Percentiles rank a stretch among this genome's conserved stretches.
These are phyloP conservation scores for Sebastes alutus DNA, from an alignment of 2,797 vertebrate species.

Conservation along the genomic window DNA sequence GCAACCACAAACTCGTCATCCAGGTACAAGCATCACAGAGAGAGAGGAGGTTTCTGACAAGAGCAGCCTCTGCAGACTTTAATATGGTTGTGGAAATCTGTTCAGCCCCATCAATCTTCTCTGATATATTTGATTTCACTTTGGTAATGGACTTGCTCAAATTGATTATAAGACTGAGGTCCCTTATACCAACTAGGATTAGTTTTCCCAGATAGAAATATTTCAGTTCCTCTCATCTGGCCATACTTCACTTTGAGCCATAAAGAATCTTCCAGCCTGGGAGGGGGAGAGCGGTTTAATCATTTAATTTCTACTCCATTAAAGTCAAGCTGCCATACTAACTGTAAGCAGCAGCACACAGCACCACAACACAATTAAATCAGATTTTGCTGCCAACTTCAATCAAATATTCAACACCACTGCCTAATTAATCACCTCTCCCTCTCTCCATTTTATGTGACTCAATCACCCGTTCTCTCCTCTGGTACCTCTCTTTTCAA, in stretches of 20 bases:
- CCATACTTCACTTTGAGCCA: conserved; percentile 33
- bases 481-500: conserved; percentile 7
- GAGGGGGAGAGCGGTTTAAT: conserved; percentile 38
- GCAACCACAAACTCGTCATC: conserved; percentile 85
- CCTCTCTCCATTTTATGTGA: conserved; percentile 9
- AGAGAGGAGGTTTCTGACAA: not conserved
- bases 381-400: conserved; percentile 48
- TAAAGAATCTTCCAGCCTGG: conserved; percentile 47
- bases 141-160: conserved; percentile 35
- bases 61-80: conserved; percentile 15
- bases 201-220: conserved; percentile 57
- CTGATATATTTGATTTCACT: conserved; percentile 45
- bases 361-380: conserved; percentile 57
- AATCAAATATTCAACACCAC: conserved; percentile 64
- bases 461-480: conserved; percentile 1
- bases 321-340: conserved; percentile 59
- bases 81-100: conserved; percentile 10
- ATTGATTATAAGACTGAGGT: conserved; percentile 53
- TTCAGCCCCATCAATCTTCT: conserved; percentile 12
- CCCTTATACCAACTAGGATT: conserved; percentile 46
- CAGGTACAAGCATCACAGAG: conserved; percentile 82
- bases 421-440: conserved; percentile 51
- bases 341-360: conserved; percentile 27
- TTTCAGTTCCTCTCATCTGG: conserved; percentile 43
- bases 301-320: conserved; percentile 64